A percentile compares a stretch with the other conserved stretches of the same genome.
Evolutionary conservation across 1,140 invertebrate genomes (phyloP).

Genomic region (Ctenoplectra terminalis): DNA sequence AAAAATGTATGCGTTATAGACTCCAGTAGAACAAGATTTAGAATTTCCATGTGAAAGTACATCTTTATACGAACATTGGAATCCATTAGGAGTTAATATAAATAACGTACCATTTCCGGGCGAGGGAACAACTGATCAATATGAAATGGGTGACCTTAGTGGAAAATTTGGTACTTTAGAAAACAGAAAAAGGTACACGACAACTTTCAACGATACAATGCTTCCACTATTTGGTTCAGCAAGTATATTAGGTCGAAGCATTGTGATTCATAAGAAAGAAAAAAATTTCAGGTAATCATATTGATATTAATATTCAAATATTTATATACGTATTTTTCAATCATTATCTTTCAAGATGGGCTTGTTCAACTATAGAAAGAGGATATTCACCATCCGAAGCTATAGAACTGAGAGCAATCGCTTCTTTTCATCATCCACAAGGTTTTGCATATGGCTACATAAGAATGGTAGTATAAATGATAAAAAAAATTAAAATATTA

Average conservation of each 20-base stretch:
- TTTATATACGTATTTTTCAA: background rate
- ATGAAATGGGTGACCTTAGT: slow-evolving; percentile 95
- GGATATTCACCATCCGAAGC: slow-evolving; percentile 94
- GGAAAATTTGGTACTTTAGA: slow-evolving; percentile 93
- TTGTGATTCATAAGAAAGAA: slow-evolving; percentile 93
- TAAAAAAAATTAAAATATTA: background rate
- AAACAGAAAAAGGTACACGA: slow-evolving; percentile 84
- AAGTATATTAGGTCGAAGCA: slow-evolving; percentile 92
- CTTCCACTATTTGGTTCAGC: slow-evolving; percentile 92
- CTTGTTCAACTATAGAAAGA: slow-evolving; percentile 92
- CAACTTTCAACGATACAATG: slow-evolving; percentile 91
- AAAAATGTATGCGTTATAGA: slow-evolving; percentile 81
- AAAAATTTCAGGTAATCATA: slow-evolving; percentile 80
- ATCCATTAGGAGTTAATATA: slow-evolving; percentile 89
- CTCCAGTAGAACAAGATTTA: slow-evolving; percentile 90
- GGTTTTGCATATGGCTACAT: slow-evolving; percentile 94
- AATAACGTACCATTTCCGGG: slow-evolving; percentile 84
- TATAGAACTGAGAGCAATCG: slow-evolving; percentile 92
- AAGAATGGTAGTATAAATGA: slow-evolving; percentile 86
- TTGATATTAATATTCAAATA: background rate
- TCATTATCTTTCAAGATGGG: slow-evolving; percentile 85
- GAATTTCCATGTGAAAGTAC: slow-evolving; percentile 94
- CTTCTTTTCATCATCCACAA: slow-evolving; percentile 95
- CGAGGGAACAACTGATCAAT: slow-evolving; percentile 91
- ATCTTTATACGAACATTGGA: slow-evolving; percentile 91